Percentiles rank a stretch among this genome's conserved stretches.
Conservation (phyloP, 1,140 invertebrate species). For the Drosophila murphyi region DNA sequence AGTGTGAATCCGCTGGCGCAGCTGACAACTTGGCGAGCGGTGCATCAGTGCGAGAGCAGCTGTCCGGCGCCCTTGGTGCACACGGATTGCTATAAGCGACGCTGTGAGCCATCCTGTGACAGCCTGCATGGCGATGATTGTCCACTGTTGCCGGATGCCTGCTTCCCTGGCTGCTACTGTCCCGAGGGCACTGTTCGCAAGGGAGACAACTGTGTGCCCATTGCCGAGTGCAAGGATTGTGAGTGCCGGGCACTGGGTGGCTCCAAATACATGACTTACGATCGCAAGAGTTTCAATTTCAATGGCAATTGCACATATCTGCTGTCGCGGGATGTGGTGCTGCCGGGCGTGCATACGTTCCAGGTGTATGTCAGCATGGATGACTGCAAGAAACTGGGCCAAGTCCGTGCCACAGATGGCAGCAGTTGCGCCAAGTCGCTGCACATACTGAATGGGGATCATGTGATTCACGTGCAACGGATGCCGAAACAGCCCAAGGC, state of each 20-base stretch:
- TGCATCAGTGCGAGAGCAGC: conserved; percentile 86
- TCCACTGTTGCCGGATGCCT: conserved; percentile 87
- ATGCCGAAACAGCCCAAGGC: conserved; percentile 54
- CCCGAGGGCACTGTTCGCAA: conserved; percentile 90
- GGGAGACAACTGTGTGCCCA: conserved; percentile 89
- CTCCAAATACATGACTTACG: conserved; percentile 90
- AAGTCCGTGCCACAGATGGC: conserved; percentile 34
- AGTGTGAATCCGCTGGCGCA: conserved; percentile 87
- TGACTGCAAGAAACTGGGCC: conserved; percentile 72
- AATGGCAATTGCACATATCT: conserved; percentile 92
- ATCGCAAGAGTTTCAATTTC: conserved; percentile 89
- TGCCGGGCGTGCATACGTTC: conserved; percentile 87
- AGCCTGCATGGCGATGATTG: conserved; percentile 87
- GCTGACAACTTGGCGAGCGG: conserved; percentile 89
- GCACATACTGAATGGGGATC: conserved; percentile 88
- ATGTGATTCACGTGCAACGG: conserved; percentile 87
- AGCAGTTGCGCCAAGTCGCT: conserved; percentile 71
- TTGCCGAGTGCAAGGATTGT: conserved; percentile 91
- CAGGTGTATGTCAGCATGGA: conserved; percentile 85
- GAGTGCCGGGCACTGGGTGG: conserved; percentile 89
- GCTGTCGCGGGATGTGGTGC: conserved; percentile 87
- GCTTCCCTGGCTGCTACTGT: conserved; percentile 93
- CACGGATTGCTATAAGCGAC: conserved; percentile 90
- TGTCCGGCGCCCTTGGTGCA: conserved; percentile 91
- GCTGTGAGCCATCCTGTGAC: conserved; percentile 90